Percentiles rank a stretch among this genome's conserved stretches.
Conservation (phyloP, 2,113 vertebrate genomes). For the Menura novaehollandiae region DNA sequence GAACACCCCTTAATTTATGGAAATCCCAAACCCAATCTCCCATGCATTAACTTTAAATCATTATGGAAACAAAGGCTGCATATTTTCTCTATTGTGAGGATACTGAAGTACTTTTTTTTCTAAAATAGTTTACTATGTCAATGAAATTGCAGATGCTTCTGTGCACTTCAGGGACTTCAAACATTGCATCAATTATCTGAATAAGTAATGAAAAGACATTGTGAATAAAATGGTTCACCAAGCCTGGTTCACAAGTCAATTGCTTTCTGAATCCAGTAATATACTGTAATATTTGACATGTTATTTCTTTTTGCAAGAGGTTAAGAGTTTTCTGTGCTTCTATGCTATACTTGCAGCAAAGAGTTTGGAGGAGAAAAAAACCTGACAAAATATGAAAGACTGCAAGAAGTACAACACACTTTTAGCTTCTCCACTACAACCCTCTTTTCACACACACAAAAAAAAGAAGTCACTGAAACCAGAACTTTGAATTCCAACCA, state of each 20-base stretch:
- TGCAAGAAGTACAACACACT: not conserved
- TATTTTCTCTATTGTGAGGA: not conserved
- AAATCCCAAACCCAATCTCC: conserved; percentile 5
- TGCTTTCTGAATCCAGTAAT: conserved; percentile 25
- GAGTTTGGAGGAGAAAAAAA: not conserved
- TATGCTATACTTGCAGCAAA: not conserved
- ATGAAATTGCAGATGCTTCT: conserved; percentile 44
- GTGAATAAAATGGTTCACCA: conserved; percentile 50
- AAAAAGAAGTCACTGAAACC: not conserved
- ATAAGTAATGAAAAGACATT: conserved; percentile 59
- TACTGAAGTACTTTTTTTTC: not conserved
- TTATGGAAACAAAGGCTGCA: not conserved
- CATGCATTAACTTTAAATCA: conserved; percentile 1
- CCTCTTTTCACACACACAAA: not conserved
- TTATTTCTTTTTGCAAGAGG: not conserved
- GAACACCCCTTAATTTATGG: not conserved
- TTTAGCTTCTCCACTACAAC: not conserved
- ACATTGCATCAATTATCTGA: conserved; percentile 59
- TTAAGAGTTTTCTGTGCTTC: not conserved
- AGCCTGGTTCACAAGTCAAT: conserved; percentile 50
- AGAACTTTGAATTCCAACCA: not conserved
- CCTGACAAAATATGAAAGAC: not conserved
- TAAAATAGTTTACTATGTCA: conserved; percentile 39
- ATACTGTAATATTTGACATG: conserved; percentile 10
- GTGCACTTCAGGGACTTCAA: conserved; percentile 46